Conservation (phyloP, 1,140 invertebrate genomes). For the Drosophila micromelanica region DNA sequence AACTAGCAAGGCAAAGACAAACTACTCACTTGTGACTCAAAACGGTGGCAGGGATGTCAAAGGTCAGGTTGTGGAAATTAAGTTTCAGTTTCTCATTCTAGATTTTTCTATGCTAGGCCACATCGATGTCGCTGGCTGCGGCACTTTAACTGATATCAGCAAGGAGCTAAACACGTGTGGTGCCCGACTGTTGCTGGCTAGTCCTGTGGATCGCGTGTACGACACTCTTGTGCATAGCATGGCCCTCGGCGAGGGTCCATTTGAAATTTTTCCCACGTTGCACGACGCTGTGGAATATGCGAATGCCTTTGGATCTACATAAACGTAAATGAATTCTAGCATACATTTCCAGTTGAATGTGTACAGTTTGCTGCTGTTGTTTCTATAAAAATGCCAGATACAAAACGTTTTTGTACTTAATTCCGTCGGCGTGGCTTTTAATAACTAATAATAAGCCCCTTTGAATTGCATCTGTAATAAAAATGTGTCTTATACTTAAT, state of each 20-base stretch:
- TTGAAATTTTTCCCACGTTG: slow-evolving; percentile 79
- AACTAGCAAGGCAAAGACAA: slow-evolving; percentile 34
- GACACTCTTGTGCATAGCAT: slow-evolving; percentile 79
- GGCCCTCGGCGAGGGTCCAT: slow-evolving; percentile 77
- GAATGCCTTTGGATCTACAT: slow-evolving; percentile 72
- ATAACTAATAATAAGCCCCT: slow-evolving; percentile 31
- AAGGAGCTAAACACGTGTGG: slow-evolving; percentile 66
- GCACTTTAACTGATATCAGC: slow-evolving; percentile 67
- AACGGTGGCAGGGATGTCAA: slow-evolving; percentile 49
- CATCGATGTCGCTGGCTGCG: slow-evolving; percentile 78
- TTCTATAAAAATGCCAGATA: slow-evolving; percentile 52
- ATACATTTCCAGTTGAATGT: slow-evolving; percentile 35
- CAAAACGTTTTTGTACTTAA: slow-evolving; percentile 61
- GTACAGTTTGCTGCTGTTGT: slow-evolving; percentile 50
- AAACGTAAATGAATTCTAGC: slow-evolving; percentile 63
- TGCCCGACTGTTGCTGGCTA: slow-evolving; percentile 66
- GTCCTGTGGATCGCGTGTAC: slow-evolving; percentile 78
- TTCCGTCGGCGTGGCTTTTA: slow-evolving; percentile 11
- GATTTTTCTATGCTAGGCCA: slow-evolving; percentile 79
- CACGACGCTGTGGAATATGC: slow-evolving; percentile 83
- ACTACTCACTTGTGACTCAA: slow-evolving; percentile 53
- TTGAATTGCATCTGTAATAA: slow-evolving; percentile 41
- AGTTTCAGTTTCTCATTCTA: slow-evolving; percentile 64
- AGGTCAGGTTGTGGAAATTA: slow-evolving; percentile 20
- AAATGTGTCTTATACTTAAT: slow-evolving; percentile 5